These are phyloP conservation scores for Cichladusa arquata DNA, from an alignment of 2,113 vertebrate genomes.

Conservation along the genomic window DNA sequence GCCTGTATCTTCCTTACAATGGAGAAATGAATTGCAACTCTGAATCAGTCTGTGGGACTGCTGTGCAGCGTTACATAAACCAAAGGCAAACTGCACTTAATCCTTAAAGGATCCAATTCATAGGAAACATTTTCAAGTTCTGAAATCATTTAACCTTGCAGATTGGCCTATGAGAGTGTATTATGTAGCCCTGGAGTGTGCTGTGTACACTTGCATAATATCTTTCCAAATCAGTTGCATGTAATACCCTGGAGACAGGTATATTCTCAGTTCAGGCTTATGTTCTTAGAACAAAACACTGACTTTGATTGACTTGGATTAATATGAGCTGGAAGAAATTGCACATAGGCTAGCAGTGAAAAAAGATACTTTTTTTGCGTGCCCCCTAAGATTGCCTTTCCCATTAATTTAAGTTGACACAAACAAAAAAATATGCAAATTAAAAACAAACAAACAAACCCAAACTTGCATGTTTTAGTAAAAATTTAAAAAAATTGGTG, in stretches of 20 bases:
- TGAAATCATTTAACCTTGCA: not conserved
- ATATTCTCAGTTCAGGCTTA: not conserved
- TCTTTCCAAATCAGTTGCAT: not conserved
- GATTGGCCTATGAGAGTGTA: not conserved
- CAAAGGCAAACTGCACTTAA: not conserved
- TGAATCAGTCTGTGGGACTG: not conserved
- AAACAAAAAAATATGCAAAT: not conserved
- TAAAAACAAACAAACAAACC: too few relatives aligned
- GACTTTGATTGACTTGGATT: constrained; percentile 7
- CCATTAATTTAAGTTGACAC: not conserved
- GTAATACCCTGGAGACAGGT: not conserved
- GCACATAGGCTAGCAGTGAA: not conserved
- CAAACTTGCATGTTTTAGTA: not conserved
- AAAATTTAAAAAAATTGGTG: not conserved
- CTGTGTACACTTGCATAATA: not conserved
- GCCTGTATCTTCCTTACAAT: not conserved
- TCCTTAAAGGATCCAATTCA: not conserved
- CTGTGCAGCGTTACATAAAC: not conserved
- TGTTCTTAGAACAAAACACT: not conserved
- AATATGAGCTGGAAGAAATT: not conserved
- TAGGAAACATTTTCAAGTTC: not conserved
- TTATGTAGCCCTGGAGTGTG: not conserved
- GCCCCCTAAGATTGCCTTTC: not conserved
- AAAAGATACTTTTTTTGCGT: not conserved
- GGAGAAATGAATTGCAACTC: not conserved